Evolutionary conservation across 2,113 vertebrate species (phyloP), one percentile per base, ranked within the genome.

Genomic region (Brachionichthys hirsutus): DNA sequence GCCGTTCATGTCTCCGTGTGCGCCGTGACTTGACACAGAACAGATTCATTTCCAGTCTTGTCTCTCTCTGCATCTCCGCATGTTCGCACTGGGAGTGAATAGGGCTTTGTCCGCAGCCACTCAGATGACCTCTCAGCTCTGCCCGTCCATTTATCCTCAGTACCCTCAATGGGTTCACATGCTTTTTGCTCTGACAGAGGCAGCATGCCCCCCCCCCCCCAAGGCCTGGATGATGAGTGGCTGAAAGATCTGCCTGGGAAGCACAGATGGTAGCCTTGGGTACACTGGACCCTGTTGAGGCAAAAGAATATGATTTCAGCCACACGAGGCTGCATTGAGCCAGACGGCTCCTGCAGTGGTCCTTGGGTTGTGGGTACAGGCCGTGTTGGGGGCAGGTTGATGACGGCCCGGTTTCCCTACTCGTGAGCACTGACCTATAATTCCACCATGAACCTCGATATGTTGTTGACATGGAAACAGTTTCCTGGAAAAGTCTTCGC

Each of bases 241-340:
- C 62, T 36, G 58, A 71, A 70, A 86, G 82, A 70, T 85, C 77
- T 87, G 78, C 75, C 55, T 18, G 12, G 75, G 75, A 86, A 63
- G 77, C 83, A 66, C 78, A 78, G 75, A 69, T 73, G 82, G 68
- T 72, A 62, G 78, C 83, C 72, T 72, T 82, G 80, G 75, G 70
- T 81, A 54, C 50, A 50, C 61, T 54, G 65, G 49, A 62, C 47
- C 76, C 77, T 63, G 67, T 73, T 82, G 69, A 66, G 59, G 57
- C 67, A 70, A 71, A 69, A 72, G 81, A 77, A 83, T 74, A 70
- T 67, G 67, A 81, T 73, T 81, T 75, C 56, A 78, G 46, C 62
- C 48, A 46, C 41, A 75, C 67, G 67, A 64, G 80, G 73, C 77
- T 44, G 59, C 73, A 65, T 66, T 76, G 84, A 86, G 70, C 19